Evolutionary conservation across 2,888 invertebrate genomes (phyloP).

Genomic region (Yponomeuta plumbellus): DNA sequence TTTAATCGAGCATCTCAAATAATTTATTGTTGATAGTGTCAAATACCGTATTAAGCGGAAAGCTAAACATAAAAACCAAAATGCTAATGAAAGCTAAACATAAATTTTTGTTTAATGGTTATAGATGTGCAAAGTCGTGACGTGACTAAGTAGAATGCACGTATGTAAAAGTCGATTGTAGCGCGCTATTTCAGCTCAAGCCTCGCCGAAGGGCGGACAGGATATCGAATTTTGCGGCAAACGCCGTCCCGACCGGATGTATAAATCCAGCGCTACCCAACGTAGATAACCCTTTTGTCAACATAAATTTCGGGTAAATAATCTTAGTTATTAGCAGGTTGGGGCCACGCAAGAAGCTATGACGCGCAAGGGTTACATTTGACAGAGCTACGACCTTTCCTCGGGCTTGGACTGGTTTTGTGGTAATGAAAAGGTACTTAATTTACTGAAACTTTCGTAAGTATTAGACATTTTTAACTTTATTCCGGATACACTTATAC

Average conservation of each 20-base stretch:
- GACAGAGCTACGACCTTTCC: neutral
- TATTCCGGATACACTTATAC: no score
- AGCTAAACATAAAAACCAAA: no score
- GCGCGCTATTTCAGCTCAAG: neutral
- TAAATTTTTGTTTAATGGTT: no score
- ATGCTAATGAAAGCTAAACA: no score
- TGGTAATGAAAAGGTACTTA: neutral
- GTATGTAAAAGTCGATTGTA: neutral
- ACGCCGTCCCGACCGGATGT: conserved; percentile 33
- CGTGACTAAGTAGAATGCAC: no score
- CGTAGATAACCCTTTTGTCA: conserved; percentile 50
- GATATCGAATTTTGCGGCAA: conserved; percentile 44
- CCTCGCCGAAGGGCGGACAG: conserved; percentile 18
- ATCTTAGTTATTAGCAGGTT: conserved; percentile 49
- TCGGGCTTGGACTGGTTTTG: neutral
- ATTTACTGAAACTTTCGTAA: no score
- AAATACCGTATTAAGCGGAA: no score
- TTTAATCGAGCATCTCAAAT: no score
- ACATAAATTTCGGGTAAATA: conserved; percentile 58
- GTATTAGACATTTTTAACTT: no score
- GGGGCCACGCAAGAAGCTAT: conserved; percentile 18
- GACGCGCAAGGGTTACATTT: neutral
- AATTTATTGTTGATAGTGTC: no score
- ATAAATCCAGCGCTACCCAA: conserved; percentile 47
- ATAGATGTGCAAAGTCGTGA: no score